Evolutionary conservation across 2,113 vertebrate genomes (phyloP), one percentile per base, ranked within the genome.

Genomic region (Galbula dea): DNA sequence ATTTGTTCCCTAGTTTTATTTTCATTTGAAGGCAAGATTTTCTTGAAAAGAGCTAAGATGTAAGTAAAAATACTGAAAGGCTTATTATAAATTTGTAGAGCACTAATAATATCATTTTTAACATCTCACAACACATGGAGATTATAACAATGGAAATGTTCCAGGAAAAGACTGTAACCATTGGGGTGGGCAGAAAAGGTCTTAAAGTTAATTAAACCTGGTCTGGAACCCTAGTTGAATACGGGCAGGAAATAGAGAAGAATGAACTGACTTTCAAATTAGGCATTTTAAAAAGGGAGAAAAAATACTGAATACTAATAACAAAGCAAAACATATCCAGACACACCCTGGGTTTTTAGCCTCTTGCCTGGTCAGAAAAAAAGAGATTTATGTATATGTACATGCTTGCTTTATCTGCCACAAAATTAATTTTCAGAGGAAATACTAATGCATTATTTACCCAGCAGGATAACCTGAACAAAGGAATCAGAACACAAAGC

Each of bases 241-340:
- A 95, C 80, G 63, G 61, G 43, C 93, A 94, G 95, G 95, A 96
- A 95, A 91, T 8, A 83, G 65, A 83, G 82, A 95, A 96, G 82
- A 96, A 96, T 96, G 73, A 94, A 77, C 65, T 85, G 93, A 81
- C 78, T 88, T 96, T 95, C 94, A 84, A 94, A 90, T 92, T 27
- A 85, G 71, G 63, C 14, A 27, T 85, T 91, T 82, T 41, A 7
- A 63, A 95, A 96, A 63, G 23, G 71, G 62, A 79, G 65, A 81
- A 89, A n/a, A 85, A 93, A 87, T 52, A 83, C 30, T 45, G 71
- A 94, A 80, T 76, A 34, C 77, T 80, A 67, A 75, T 52, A 24
- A 73, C 58, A 9, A 65, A 93, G 84, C 37, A 91, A 89, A 92
- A 76, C 15, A 54, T 32, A 91, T 54, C 29, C 78, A 85, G 93